Evolutionary conservation across 1,140 invertebrate species (phyloP).

Genomic region (Musca vetustissima): DNA sequence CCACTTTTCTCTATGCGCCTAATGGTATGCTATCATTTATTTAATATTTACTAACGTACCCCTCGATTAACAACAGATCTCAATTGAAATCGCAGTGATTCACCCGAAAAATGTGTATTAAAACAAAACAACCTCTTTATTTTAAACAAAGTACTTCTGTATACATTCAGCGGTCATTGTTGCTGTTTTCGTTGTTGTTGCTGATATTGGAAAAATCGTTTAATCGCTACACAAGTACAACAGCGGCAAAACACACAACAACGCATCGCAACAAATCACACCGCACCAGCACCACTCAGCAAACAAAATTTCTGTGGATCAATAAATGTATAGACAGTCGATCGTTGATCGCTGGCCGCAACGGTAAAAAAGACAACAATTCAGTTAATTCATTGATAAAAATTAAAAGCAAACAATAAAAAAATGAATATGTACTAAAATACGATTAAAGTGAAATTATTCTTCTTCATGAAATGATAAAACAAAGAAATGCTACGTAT

Average conservation of each 20-base stretch:
- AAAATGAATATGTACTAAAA: too few species aligned
- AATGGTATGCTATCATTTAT: constrained; percentile 4
- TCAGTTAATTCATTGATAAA: too few species aligned
- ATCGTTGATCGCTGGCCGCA: constrained; percentile 23
- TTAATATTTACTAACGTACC: background rate
- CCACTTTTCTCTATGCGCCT: background rate
- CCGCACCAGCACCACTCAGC: background rate
- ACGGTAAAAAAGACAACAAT: background rate
- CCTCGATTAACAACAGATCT: too few species aligned
- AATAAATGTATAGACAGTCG: constrained; percentile 17
- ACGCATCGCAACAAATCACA: too few species aligned
- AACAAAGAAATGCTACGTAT: too few species aligned
- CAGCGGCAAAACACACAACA: background rate
- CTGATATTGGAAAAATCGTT: constrained; percentile 20
- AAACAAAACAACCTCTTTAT: background rate
- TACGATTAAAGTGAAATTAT: too few species aligned
- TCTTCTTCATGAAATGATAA: too few species aligned
- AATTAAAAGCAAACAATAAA: too few species aligned
- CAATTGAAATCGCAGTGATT: too few species aligned
- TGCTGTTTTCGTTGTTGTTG: background rate
- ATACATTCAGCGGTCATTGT: background rate
- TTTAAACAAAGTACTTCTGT: background rate
- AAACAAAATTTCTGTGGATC: constrained; percentile 12
- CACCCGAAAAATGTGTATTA: too few species aligned
- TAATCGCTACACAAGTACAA: constrained; percentile 5